Base-by-base conservation (phyloP, 2,113 vertebrate genomes). In the Fulica atra region DNA sequence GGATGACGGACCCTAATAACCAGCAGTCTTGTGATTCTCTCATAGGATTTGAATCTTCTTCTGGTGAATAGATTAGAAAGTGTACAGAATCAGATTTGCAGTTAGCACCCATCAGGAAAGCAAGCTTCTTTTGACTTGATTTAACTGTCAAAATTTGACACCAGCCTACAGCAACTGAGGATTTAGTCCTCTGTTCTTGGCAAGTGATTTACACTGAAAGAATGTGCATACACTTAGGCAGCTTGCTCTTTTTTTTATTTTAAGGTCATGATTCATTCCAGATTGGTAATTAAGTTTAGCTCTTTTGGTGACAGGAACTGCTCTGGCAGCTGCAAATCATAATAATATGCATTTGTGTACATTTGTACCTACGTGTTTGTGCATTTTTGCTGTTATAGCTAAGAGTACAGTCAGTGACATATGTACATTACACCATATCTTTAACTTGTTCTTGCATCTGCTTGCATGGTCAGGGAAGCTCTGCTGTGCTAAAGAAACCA, bases 241-340 rank as follows among this genome's bases (percentile, higher is more conserved):
- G 64, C 61, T 92, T 95, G 46, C 64, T 88, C 40, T 59, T 92
- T 78, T 42, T 80, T 94, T 73, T 72, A 79, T 90, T 93, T 94
- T 86, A 83, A 81, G 76, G 81, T 57, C 6, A 1, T 86, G 51
- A 96, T 94, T 92, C 0, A 0, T 94, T 96, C 90, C 92, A 95
- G 85, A 95, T 70, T 93, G 65, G 64, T 84, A 86, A 94, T 95
- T 94, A 78, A 96, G 42, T 96, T 92, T 86, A 91, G 71, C 66
- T 82, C 68, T 83, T 96, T 86, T 0, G 0, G 29, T 74, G 79
- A 92, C 33, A 97, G 86, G 82, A 97, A 90, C 56, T 74, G 38
- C 69, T 94, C 85, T 81, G 65, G 78, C 88, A 88, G 82, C 69
- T 95, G 88, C 48, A 97, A 92, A 93, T 90, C 90, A 86, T 90